Evolutionary conservation across 2,888 invertebrate genomes (phyloP).

Genomic region (Nebria brevicollis): DNA sequence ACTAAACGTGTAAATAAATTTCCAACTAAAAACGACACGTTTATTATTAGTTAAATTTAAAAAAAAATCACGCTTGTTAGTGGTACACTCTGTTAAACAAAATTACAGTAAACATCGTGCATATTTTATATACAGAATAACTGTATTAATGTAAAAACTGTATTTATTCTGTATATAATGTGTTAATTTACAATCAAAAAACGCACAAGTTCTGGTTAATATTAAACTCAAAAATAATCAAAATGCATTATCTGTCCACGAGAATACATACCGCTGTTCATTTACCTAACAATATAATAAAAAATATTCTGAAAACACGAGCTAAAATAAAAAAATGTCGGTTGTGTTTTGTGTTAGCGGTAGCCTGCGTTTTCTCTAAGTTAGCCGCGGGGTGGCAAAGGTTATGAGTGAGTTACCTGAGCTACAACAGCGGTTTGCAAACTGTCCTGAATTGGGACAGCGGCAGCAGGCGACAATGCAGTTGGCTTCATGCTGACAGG

Average conservation of each 20-base stretch:
- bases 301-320: not conserved
- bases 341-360: not conserved
- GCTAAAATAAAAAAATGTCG: not conserved
- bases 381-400: slow-evolving; percentile 2
- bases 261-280: slow-evolving; percentile 1
- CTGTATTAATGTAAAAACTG: too few relatives aligned
- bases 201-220: not conserved
- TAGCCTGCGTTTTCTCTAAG: not conserved
- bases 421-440: slow-evolving; percentile 16
- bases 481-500: slow-evolving; percentile 60
- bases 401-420: slow-evolving; percentile 7
- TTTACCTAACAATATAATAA: not conserved
- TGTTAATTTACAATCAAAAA: not conserved
- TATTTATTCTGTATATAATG: not conserved
- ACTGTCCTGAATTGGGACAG: slow-evolving; percentile 60
- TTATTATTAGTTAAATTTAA: slow-evolving; percentile 19
- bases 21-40: slow-evolving; percentile 42
- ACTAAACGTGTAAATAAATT: slow-evolving; percentile 57
- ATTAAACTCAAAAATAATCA: not conserved
- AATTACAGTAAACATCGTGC: slow-evolving; percentile 18
- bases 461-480: slow-evolving; percentile 58
- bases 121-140: not conserved
- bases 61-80: slow-evolving; percentile 56
- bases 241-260: slow-evolving; percentile 1
- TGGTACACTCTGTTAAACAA: slow-evolving; percentile 14